A percentile compares a stretch with the other conserved stretches of the same genome.
phyloP scores from a whole-genome alignment of 2,888 invertebrate genomes.

The Philereme transversata region DNA sequence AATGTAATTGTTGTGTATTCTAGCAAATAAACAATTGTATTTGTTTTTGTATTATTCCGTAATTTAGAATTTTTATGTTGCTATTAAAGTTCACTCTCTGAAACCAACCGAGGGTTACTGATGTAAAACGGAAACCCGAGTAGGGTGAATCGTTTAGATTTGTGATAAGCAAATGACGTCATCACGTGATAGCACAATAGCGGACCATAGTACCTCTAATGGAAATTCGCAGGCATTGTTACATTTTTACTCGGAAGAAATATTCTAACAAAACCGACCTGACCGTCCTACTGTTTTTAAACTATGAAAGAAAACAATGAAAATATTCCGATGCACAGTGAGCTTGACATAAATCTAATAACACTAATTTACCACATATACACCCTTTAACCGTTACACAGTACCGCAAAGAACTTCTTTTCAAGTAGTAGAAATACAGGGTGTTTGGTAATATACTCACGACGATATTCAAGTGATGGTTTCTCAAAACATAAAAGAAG shows the following conservation, averaged over 20 bases:
- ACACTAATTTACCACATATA: no score
- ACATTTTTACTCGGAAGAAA: not conserved
- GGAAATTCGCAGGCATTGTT: slow-evolving; percentile 6
- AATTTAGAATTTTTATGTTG: slow-evolving; percentile 23
- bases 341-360: no score
- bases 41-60: not conserved
- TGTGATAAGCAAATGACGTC: slow-evolving; percentile 68
- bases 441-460: no score
- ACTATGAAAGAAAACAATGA: no score
- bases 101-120: slow-evolving; percentile 58
- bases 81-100: slow-evolving; percentile 38
- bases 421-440: no score
- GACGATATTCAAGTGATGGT: no score
- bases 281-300: no score
- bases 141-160: slow-evolving; percentile 62
- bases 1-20: not conserved
- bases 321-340: no score
- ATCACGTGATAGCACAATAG: slow-evolving; percentile 50
- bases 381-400: no score
- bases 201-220: slow-evolving; percentile 9
- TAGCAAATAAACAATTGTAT: not conserved
- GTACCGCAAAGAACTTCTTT: no score
- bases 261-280: no score
- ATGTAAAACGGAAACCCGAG: slow-evolving; percentile 62
- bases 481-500: no score